phyloP scores from a whole-genome alignment of 1,140 invertebrate species.

The Drosophila yakuba region DNA sequence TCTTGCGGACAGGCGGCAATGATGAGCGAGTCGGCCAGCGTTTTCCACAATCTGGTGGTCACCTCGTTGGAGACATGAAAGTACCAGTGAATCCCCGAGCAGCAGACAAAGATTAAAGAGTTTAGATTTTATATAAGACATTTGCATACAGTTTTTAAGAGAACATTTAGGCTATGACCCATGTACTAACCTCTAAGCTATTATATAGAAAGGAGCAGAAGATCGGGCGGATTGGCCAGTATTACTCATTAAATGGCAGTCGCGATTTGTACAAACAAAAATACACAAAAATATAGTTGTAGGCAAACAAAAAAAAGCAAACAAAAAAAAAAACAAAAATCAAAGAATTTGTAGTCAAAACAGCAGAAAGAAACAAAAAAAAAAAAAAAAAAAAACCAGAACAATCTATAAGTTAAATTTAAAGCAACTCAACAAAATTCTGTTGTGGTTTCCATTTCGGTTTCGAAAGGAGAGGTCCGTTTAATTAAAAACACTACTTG shows the following conservation, averaged over 20 bases:
- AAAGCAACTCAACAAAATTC: constrained; percentile 18
- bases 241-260: constrained; percentile 47
- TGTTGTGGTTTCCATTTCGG: constrained; percentile 35
- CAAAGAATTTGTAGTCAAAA: constrained; percentile 80
- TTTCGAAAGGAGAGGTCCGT: constrained; percentile 13
- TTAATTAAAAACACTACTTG: background rate
- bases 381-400: constrained; percentile 20
- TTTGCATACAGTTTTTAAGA: constrained; percentile 7
- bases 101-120: constrained; percentile 33
- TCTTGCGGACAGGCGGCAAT: constrained; percentile 89
- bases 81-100: constrained; percentile 64
- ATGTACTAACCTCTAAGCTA: constrained; percentile 16
- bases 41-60: constrained; percentile 88
- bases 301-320: constrained; percentile 23
- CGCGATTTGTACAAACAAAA: constrained; percentile 28
- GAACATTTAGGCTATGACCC: constrained; percentile 35
- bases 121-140: constrained; percentile 19
- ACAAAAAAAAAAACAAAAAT: constrained; percentile 63
- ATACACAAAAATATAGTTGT: constrained; percentile 14
- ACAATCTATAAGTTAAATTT: constrained; percentile 30
- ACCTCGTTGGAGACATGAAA: constrained; percentile 89
- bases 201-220: background rate
- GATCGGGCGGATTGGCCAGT: constrained; percentile 33
- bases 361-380: constrained; percentile 14
- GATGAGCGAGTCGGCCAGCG: constrained; percentile 89